A percentile compares a stretch with the other conserved stretches of the same genome.
These are phyloP conservation scores for Streptopelia turtur DNA, from an alignment of 2,797 vertebrate species.

Conservation along the genomic window DNA sequence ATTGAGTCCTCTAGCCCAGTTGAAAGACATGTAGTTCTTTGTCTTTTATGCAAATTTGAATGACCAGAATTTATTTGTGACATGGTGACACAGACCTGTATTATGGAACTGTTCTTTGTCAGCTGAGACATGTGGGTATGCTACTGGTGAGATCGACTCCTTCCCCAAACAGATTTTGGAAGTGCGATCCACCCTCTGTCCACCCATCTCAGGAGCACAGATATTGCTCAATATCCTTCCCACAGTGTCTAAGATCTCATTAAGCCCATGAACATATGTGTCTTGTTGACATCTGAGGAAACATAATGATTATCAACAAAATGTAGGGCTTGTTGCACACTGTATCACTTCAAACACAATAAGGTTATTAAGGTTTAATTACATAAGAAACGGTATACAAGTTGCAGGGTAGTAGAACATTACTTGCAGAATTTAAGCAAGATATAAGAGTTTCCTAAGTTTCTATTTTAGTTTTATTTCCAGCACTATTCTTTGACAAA, in stretches of 20 bases:
- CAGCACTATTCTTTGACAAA: conserved; percentile 81
- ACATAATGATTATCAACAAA: conserved; percentile 68
- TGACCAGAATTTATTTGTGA: background rate
- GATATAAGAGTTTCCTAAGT: conserved; percentile 76
- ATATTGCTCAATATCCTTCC: conserved; percentile 42
- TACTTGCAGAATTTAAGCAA: conserved; percentile 73
- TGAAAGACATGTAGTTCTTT: background rate
- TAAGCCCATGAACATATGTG: conserved; percentile 56
- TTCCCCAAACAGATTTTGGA: background rate
- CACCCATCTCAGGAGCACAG: background rate
- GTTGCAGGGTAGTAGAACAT: conserved; percentile 73
- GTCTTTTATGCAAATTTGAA: background rate
- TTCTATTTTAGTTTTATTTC: conserved; percentile 77
- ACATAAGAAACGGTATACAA: conserved; percentile 72
- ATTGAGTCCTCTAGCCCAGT: background rate
- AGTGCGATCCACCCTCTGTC: background rate
- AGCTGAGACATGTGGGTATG: background rate
- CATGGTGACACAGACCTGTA: background rate
- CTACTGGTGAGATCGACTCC: background rate
- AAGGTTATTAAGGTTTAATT: conserved; percentile 73
- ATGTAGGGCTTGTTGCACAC: conserved; percentile 53
- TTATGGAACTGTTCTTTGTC: background rate
- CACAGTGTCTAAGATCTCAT: conserved; percentile 50
- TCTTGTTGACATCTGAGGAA: conserved; percentile 71
- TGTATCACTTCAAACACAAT: conserved; percentile 75